Base-by-base conservation (phyloP, 2,797 vertebrate genomes). In the Propithecus deckenii region DNA sequence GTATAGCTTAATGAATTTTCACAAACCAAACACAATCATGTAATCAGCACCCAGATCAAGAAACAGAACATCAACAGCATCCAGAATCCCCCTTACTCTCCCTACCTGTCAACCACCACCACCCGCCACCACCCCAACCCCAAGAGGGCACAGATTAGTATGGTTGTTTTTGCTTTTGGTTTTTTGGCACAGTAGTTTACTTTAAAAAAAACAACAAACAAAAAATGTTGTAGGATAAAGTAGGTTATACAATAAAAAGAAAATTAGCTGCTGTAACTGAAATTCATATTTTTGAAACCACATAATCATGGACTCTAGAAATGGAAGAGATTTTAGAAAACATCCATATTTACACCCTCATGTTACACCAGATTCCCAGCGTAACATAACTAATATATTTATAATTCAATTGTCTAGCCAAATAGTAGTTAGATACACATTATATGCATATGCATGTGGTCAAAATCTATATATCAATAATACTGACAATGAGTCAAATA, bases 291-390 rank as follows among this genome's bases (percentile, higher is more conserved):
- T 94, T 96, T 69, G 38, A 95, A 93, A 41, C 1, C 57, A 93
- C 13, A 92, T 50, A 71, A 90, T 85, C n/a, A 89, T 48, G 65
- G 48, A 87, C 30, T 95, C 18, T 87, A 72, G 48, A 94, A 59
- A 95, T 59, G 38, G 35, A 85, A 83, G 50, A 88, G 14, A 81
- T 75, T 91, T 96, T 72, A 96, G 41, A 94, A 25, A 96, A 88
- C 32, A 86, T 88, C 30, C 86, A 96, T 61, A 86, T 76, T 87
- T 91, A 71, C 4, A 91, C 12, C 38, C 13, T 88, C n/a, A 35
- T 79, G 72, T 84, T 38, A 74, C 2, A 92, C 2, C 57, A 88
- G 50, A 91, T 91, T 81, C 67, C 74, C 35, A 63, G 55, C 88
- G 55, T 78, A 86, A 78, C 17, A 87, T 2, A 96, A 90, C 59